Percentiles rank a stretch among this genome's conserved stretches.
These are phyloP conservation scores for Chroicocephalus ridibundus DNA, from an alignment of 2,113 vertebrate species.

Conservation along the genomic window DNA sequence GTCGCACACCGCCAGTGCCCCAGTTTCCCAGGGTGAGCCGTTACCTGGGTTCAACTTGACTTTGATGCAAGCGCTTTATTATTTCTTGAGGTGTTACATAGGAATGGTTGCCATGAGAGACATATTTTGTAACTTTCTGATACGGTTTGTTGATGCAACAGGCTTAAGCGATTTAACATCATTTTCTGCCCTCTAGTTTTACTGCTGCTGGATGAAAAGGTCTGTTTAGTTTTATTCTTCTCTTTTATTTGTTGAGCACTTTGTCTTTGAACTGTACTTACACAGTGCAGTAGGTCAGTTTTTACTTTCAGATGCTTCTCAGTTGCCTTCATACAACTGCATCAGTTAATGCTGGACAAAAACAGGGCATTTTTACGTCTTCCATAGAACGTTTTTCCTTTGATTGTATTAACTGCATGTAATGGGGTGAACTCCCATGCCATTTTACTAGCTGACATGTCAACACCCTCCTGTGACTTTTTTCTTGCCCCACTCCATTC, in stretches of 20 bases:
- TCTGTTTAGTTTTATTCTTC: constrained; percentile 59
- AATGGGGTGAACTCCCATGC: neutral
- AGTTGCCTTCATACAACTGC: neutral
- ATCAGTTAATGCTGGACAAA: neutral
- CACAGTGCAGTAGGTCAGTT: neutral
- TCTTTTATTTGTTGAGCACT: constrained; percentile 36
- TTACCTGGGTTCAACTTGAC: constrained; percentile 36
- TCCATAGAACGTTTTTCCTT: accelerated
- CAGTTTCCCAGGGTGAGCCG: constrained; percentile 29
- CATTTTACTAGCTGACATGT: neutral
- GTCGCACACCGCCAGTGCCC: neutral
- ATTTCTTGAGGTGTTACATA: constrained; percentile 15
- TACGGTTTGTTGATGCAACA: constrained; percentile 37
- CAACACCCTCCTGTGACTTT: neutral
- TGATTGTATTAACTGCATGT: accelerated
- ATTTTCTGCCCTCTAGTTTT: constrained; percentile 67
- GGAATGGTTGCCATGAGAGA: constrained; percentile 64
- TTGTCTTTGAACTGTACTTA: constrained; percentile 20
- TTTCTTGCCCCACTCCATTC: neutral
- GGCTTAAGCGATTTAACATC: constrained; percentile 40
- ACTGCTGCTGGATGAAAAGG: constrained; percentile 40
- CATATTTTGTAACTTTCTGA: constrained; percentile 45
- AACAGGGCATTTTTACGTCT: neutral
- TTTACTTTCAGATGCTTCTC: neutral
- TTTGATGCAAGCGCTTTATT: constrained; percentile 44